Evolutionary conservation across 2,113 vertebrate species (phyloP).

Genomic region (Daboia siamensis): DNA sequence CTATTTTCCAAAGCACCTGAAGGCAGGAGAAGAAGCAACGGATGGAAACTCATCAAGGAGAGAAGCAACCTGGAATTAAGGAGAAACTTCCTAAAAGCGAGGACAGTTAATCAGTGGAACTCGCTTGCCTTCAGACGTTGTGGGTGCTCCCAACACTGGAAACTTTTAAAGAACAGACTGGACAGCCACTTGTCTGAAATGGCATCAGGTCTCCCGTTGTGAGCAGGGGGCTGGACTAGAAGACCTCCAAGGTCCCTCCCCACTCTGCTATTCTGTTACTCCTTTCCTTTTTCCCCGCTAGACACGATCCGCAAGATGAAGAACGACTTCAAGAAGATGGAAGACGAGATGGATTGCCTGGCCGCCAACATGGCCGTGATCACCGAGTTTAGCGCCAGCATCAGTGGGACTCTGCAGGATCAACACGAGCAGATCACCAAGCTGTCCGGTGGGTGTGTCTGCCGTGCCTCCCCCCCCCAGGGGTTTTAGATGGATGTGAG

Average conservation of each 20-base stretch:
- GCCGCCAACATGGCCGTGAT: slow-evolving; percentile 93
- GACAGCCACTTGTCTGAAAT: too few relatives aligned
- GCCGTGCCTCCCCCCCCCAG: not conserved
- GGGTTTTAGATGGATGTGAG: not conserved
- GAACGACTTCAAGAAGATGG: slow-evolving; percentile 98
- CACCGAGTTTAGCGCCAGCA: slow-evolving; percentile 88
- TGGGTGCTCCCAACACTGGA: too few relatives aligned
- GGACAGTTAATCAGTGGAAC: too few relatives aligned
- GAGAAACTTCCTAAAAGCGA: too few relatives aligned
- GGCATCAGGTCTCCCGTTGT: not conserved
- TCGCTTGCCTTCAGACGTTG: too few relatives aligned
- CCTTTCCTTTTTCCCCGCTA: not conserved
- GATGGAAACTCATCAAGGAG: too few relatives aligned
- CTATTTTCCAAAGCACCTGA: too few relatives aligned
- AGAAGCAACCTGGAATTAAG: too few relatives aligned
- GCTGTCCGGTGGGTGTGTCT: slow-evolving; percentile 75
- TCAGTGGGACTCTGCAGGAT: slow-evolving; percentile 91
- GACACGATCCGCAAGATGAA: slow-evolving; percentile 99
- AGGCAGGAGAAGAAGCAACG: too few relatives aligned
- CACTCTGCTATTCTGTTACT: fast-evolving
- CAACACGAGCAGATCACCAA: slow-evolving; percentile 92
- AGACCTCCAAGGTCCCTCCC: not conserved
- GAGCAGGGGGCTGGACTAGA: not conserved
- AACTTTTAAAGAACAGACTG: not conserved
- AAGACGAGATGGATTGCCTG: slow-evolving; percentile 96